Base-by-base conservation (phyloP, 2,888 invertebrate genomes). In the Epirrita christyi region DNA sequence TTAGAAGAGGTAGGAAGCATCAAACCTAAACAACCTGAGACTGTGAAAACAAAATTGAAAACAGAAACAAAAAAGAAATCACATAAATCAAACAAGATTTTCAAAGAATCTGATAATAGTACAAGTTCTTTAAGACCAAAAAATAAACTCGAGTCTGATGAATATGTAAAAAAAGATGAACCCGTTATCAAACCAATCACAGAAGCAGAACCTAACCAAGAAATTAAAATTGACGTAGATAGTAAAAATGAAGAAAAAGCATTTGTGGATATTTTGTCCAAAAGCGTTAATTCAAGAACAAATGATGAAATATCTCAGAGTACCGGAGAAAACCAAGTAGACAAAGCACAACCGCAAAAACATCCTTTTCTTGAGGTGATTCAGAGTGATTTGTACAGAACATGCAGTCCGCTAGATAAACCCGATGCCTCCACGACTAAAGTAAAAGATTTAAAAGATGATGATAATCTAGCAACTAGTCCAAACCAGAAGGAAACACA, bases 351-450 rank as follows among this genome's bases (percentile, higher is more conserved):
- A 42, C 34, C 27, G 11, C 44, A 34, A 15, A 53, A 13, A 41
- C 53, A 53, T 45, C 52, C 48, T 13, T 53, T 53, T 13, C 28
- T 58, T 3, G 36, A 49, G 1, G 41, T 34, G 7, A 53, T 58
- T 45, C 45, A 53, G 6, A 53, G 49, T 37, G 49, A 45, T 10
- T 14, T 7, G 7, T 7, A 40, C 13, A 34, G 14, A 36, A 40
- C 15, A 28, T 49, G 34, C 7, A 41, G 27, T 42, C 41, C 47
- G 6, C 5, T n/a, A 15, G 13, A 44, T 15, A 34, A 27, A 15
- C 42, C 41, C 27, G 13, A 42, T 28, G 29, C 11, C 15, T 4
- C 0, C 6, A n/a, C 5, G 6, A 41, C 2, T n/a, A n/a, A 41
- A 41, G 10, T 4, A 21, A 27, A 45, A 45, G 34, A 40, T 10